Conservation (phyloP, 2,888 invertebrate species). For the Tetropium fuscum region DNA sequence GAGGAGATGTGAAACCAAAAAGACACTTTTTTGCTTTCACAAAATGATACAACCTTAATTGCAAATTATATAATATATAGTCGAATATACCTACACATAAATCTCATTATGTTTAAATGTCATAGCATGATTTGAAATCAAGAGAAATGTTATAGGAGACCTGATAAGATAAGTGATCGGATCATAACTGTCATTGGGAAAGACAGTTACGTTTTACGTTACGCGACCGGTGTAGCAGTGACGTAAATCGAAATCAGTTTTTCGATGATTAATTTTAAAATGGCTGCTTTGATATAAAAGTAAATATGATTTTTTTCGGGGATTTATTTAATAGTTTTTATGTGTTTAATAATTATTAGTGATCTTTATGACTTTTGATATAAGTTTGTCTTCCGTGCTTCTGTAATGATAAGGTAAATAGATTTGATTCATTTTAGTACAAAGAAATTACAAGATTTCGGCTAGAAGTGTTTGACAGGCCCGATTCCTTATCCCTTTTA, state of each 20-base stretch:
- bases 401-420: slow-evolving; percentile 57
- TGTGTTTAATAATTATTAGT: slow-evolving; percentile 49
- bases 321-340: slow-evolving; percentile 51
- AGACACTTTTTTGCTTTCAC: no score
- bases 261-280: slow-evolving; percentile 54
- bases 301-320: slow-evolving; percentile 55
- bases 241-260: slow-evolving; percentile 9
- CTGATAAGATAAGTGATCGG: no score
- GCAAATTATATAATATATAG: no score
- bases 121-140: no score
- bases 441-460: slow-evolving; percentile 22
- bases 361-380: slow-evolving; percentile 50
- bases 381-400: slow-evolving; percentile 51
- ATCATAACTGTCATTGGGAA: no score
- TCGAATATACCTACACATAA: no score
- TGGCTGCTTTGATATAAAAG: slow-evolving; percentile 57
- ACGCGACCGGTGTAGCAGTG: no score
- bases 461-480: slow-evolving; percentile 12
- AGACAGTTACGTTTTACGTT: no score
- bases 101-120: no score
- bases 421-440: slow-evolving; percentile 24
- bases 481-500: background rate
- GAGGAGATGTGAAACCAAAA: no score
- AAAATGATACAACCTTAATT: no score
- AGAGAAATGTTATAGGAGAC: no score